Base-by-base conservation (phyloP, 2,113 vertebrate genomes). In the Lepisosteus osseus region DNA sequence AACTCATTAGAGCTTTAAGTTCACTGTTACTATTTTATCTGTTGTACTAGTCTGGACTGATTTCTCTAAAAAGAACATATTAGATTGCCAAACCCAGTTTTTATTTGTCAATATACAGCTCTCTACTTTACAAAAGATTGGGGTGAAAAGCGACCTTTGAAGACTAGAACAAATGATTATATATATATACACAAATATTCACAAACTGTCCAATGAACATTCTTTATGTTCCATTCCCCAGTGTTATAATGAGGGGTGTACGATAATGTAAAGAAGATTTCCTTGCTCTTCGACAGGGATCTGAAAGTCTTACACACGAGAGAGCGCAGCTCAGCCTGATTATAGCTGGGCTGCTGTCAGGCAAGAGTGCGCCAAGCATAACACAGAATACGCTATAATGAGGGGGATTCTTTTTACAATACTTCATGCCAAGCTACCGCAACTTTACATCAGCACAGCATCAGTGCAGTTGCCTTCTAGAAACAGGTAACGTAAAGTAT, bases 231-330 rank as follows among this genome's bases (percentile, higher is more conserved):
- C 57, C 57, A n/a, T 59, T 59, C n/a, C 43, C 11, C 15, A 6
- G 7, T 3, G 57, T 12, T 29, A 44, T 70, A 70, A 70, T 63
- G 69, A 70, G 59, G 59, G 41, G 59, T 51, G 45, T 17, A 54
- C 44, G 17, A 61, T 70, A 70, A 70, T 51, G 59, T 43, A 70
- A 40, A 62, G 56, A 44, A 42, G 45, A 47, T 29, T 68, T 68
- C 12, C 17, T 8, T 54, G 66, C 41, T n/a, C 2, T 45, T 29
- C 2, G 47, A 68, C 66, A 55, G 51, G 15, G 66, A 47, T 67
- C 45, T 40, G 66, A 54, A 29, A 68, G 66, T 43, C 66, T 41
- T 15, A 3, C 51, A 47, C 51, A 12, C 45, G 3, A 54, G 66
- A 68, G 47, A 40, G 51, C 47, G 6, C 7, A 14, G 15, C 47